phyloP scores from a whole-genome alignment of 2,797 vertebrate species.

The Etheostoma perlongum region DNA sequence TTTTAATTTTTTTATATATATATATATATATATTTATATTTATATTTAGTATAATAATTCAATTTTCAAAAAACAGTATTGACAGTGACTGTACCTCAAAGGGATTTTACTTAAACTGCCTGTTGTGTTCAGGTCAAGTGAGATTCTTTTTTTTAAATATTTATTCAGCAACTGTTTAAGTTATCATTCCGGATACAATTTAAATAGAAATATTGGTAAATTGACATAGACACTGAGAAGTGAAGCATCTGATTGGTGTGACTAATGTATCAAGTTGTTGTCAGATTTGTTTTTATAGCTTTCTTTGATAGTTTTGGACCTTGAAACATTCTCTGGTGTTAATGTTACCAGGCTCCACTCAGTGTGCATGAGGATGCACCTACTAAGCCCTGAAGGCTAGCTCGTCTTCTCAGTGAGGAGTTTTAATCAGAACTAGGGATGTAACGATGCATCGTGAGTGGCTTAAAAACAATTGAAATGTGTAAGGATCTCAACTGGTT shows the following conservation, averaged over 20 bases:
- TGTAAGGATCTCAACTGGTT: too few species aligned
- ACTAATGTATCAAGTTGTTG: neutral
- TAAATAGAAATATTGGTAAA: neutral
- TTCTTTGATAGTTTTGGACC: neutral
- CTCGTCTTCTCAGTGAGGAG: neutral
- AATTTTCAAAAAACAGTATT: slow-evolving; percentile 2
- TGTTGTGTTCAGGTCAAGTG: neutral
- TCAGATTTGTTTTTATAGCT: neutral
- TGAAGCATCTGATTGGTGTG: neutral
- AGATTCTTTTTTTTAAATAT: neutral
- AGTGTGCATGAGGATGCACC: neutral
- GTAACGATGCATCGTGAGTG: too few species aligned
- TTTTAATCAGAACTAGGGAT: neutral
- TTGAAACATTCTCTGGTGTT: neutral
- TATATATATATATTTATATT: too few species aligned
- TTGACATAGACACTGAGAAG: neutral
- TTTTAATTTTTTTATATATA: too few species aligned
- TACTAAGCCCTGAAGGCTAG: neutral
- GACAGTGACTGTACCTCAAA: neutral
- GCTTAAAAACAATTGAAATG: too few species aligned
- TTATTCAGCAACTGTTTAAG: neutral
- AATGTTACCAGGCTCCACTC: slow-evolving; percentile 3
- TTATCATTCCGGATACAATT: neutral
- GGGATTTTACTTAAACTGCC: neutral
- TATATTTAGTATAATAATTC: neutral